Evolutionary conservation across 2,113 vertebrate genomes (phyloP).

Genomic region (Phyllostomus hastatus): DNA sequence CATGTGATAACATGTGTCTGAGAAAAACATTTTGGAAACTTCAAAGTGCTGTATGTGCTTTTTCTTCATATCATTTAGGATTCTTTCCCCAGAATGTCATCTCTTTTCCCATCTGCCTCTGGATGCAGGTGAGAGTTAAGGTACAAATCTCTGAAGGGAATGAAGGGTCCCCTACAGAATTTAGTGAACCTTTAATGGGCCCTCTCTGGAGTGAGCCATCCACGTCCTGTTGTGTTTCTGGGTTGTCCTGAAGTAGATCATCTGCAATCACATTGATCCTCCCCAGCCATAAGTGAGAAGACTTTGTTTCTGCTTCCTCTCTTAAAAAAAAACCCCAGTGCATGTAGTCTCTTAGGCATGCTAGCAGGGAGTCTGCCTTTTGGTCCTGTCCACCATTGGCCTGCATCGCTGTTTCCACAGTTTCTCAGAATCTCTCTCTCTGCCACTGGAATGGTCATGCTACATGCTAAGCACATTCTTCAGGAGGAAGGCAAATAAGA

Average conservation of each 20-base stretch:
- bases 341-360: neutral
- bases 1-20: neutral
- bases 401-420: neutral
- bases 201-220: neutral
- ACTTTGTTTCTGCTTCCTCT: neutral
- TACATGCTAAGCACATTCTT: neutral
- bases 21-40: neutral
- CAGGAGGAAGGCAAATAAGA: neutral
- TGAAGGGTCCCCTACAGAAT: neutral
- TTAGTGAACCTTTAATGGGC: neutral
- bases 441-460: neutral
- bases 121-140: neutral
- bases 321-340: neutral
- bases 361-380: neutral
- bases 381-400: neutral
- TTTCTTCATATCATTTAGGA: neutral
- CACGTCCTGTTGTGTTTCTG: neutral
- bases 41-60: neutral
- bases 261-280: neutral
- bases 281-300: neutral
- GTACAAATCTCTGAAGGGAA: neutral
- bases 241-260: neutral
- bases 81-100: neutral
- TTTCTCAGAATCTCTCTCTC: neutral
- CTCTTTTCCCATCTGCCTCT: neutral